These are phyloP conservation scores for Adelphocoris suturalis DNA, from an alignment of 2,888 invertebrate genomes.

Conservation along the genomic window DNA sequence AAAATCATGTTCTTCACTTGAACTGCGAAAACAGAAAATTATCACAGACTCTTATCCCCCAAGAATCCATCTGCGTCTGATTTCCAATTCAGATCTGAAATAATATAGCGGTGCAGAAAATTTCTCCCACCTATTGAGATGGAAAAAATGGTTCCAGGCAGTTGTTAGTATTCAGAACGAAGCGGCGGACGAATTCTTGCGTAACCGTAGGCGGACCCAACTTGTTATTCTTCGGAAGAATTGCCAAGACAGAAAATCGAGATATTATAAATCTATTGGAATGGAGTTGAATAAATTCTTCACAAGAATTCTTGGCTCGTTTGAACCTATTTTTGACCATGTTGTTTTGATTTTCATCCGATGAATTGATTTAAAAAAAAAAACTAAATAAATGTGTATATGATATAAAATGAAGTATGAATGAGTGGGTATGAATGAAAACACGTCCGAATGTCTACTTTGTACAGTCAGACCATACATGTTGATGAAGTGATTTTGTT, in stretches of 20 bases:
- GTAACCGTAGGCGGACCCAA: not conserved
- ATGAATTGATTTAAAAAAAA: too few relatives aligned
- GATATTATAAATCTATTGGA: not conserved
- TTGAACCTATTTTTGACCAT: too few relatives aligned
- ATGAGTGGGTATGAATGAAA: too few relatives aligned
- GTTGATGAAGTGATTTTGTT: too few relatives aligned
- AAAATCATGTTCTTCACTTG: not conserved
- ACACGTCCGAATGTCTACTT: too few relatives aligned
- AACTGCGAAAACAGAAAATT: not conserved
- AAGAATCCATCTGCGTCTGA: not conserved
- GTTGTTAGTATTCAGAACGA: constrained; percentile 5
- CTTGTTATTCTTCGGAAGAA: not conserved
- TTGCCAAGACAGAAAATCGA: not conserved
- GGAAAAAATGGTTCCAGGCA: not conserved
- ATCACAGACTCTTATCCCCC: not conserved
- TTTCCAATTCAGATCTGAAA: constrained; percentile 14
- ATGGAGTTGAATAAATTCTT: not conserved
- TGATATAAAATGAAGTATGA: too few relatives aligned
- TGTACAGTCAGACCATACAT: too few relatives aligned
- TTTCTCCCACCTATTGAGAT: constrained; percentile 1
- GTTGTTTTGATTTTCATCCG: too few relatives aligned
- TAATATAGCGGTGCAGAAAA: not conserved
- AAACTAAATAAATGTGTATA: too few relatives aligned
- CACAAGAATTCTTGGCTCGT: too few relatives aligned
- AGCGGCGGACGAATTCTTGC: not conserved